Percentiles rank a stretch among this genome's conserved stretches.
Conservation (phyloP, 2,888 invertebrate genomes). For the Rhimphoctona megacephalus region DNA sequence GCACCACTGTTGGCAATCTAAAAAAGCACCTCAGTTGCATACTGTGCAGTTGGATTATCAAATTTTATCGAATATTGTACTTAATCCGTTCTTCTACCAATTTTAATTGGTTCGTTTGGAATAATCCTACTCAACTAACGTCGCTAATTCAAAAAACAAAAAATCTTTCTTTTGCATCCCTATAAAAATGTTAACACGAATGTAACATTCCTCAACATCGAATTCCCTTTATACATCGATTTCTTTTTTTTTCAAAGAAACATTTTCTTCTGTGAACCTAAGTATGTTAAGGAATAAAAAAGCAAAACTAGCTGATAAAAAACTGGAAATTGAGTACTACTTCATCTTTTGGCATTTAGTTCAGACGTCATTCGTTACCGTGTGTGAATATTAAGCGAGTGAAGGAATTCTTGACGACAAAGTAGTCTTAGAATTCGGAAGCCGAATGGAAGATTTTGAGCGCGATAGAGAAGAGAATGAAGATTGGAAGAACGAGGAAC, state of each 20-base stretch:
- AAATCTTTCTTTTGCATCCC: background rate
- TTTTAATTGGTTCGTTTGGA: background rate
- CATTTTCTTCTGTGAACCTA: background rate
- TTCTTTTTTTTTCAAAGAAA: background rate
- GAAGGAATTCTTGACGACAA: background rate
- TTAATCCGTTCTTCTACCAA: background rate
- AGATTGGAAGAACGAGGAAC: constrained; percentile 36
- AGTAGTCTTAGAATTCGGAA: background rate
- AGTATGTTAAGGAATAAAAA: background rate
- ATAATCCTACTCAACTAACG: background rate
- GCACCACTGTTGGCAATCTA: constrained; percentile 11
- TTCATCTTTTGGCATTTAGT: background rate
- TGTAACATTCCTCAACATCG: background rate
- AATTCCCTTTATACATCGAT: background rate
- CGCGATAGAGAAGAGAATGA: background rate
- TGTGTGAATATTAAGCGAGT: background rate
- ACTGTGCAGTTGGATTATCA: constrained; percentile 43
- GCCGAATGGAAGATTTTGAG: background rate
- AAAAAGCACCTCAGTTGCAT: constrained; percentile 20
- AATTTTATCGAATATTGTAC: constrained; percentile 17
- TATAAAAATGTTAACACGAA: background rate
- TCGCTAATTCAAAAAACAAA: background rate
- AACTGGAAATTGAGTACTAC: background rate
- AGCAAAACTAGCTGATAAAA: background rate
- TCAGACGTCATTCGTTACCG: background rate